phyloP scores from a whole-genome alignment of 2,113 vertebrate genomes.

The Podilymbus podiceps region DNA sequence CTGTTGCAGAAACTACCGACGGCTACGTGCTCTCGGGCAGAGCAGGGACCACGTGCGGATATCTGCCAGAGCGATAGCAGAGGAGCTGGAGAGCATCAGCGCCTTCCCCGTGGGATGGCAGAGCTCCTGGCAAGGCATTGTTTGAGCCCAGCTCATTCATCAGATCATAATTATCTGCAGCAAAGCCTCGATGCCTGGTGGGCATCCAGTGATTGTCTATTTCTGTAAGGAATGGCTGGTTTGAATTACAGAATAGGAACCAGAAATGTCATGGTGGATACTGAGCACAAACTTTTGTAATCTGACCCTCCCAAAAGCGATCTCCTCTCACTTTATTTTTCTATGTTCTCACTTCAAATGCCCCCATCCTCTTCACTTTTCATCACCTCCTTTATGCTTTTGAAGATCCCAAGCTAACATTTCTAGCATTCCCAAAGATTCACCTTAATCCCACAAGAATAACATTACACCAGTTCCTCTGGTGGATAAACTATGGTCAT shows the following conservation, averaged over 20 bases:
- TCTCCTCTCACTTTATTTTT: conserved; percentile 28
- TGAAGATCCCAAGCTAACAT: conserved; percentile 29
- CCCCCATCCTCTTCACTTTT: background rate
- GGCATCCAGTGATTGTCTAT: conserved; percentile 55
- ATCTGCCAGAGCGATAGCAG: background rate
- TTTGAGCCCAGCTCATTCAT: conserved; percentile 25
- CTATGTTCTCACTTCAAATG: conserved; percentile 23
- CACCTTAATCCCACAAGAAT: conserved; percentile 28
- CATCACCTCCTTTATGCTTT: conserved; percentile 33
- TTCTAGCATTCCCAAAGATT: conserved; percentile 43
- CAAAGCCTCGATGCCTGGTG: conserved; percentile 7
- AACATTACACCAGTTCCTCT: background rate
- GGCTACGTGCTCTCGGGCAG: background rate
- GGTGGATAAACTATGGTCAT: background rate
- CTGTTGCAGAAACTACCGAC: background rate
- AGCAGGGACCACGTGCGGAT: background rate
- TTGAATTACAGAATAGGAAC: conserved; percentile 30
- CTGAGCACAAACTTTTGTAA: conserved; percentile 1
- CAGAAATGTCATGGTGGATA: conserved; percentile 40
- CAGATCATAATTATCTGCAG: conserved; percentile 38
- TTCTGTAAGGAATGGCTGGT: conserved; percentile 8
- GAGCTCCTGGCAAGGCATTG: conserved; percentile 30
- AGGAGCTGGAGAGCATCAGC: conserved; percentile 14
- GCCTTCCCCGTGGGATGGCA: background rate
- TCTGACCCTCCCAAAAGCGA: background rate